Evolutionary conservation across 2,797 vertebrate genomes (phyloP).

Genomic region (Kryptolebias ocellatus): DNA sequence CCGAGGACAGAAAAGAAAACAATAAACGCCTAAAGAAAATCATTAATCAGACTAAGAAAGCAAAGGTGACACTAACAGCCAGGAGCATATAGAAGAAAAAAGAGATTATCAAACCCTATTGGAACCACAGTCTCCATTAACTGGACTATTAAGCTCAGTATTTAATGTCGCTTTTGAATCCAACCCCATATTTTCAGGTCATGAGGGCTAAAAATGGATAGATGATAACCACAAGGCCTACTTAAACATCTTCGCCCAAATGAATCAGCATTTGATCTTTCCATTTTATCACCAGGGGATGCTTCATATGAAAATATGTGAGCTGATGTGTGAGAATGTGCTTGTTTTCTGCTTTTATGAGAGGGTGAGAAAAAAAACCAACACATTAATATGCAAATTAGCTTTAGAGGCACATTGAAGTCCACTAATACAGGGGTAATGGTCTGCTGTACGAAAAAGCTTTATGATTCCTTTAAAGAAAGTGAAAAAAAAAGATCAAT

Average conservation of each 20-base stretch:
- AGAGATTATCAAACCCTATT: slow-evolving; percentile 21
- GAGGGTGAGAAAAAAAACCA: slow-evolving; percentile 21
- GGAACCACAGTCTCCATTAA: slow-evolving; percentile 48
- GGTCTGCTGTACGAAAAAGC: slow-evolving; percentile 67
- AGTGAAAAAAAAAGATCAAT: slow-evolving; percentile 60
- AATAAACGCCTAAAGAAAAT: no score
- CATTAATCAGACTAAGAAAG: slow-evolving; percentile 18
- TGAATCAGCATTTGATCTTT: slow-evolving; percentile 53
- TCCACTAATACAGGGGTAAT: slow-evolving; percentile 75
- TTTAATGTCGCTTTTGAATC: slow-evolving; percentile 48
- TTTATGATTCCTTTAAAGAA: slow-evolving; percentile 68
- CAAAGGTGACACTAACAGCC: slow-evolving; percentile 7
- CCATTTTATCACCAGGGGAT: slow-evolving; percentile 24
- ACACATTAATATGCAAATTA: slow-evolving; percentile 78
- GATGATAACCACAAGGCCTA: slow-evolving; percentile 21
- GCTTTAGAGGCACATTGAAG: slow-evolving; percentile 57
- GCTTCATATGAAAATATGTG: slow-evolving; percentile 43
- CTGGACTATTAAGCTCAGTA: slow-evolving; percentile 37
- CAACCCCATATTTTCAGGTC: slow-evolving; percentile 37
- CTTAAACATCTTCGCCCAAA: slow-evolving; percentile 52
- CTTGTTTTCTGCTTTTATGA: slow-evolving; percentile 38
- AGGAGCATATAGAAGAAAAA: slow-evolving; percentile 29
- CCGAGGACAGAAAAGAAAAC: slow-evolving; percentile 15
- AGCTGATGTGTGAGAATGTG: slow-evolving; percentile 39
- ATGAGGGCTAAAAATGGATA: slow-evolving; percentile 20